Evolutionary conservation across 2,888 invertebrate species (phyloP).

Genomic region (Hypena proboscidalis): DNA sequence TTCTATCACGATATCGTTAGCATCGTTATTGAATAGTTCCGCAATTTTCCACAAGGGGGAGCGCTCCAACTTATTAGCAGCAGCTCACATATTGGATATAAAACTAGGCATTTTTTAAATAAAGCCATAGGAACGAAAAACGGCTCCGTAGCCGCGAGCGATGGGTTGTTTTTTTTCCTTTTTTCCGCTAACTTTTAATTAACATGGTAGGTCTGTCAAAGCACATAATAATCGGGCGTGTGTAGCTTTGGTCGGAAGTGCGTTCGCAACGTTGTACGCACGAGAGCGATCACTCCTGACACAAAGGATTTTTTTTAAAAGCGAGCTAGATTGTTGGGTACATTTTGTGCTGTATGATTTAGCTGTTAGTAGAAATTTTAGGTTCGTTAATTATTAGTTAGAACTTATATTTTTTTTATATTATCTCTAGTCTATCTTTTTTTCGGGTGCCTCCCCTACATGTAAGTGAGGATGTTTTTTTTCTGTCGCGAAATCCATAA

Average conservation of each 20-base stretch:
- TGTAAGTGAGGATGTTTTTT: no score
- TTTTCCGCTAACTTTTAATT: slow-evolving; percentile 53
- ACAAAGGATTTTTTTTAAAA: slow-evolving; percentile 30
- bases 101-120: slow-evolving; percentile 21
- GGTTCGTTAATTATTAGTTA: no score
- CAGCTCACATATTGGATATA: neutral
- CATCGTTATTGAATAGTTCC: slow-evolving; percentile 6
- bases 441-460: no score
- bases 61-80: no score
- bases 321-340: neutral
- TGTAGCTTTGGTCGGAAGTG: slow-evolving; percentile 29
- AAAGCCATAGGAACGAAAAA: slow-evolving; percentile 20
- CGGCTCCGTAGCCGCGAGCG: slow-evolving; percentile 23
- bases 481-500: no score
- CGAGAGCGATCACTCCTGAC: slow-evolving; percentile 24
- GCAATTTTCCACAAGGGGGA: slow-evolving; percentile 1
- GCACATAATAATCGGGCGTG: slow-evolving; percentile 55
- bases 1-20: slow-evolving; percentile 4
- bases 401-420: no score
- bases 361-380: no score
- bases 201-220: slow-evolving; percentile 67
- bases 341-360: neutral
- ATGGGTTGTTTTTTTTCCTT: slow-evolving; percentile 31
- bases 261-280: slow-evolving; percentile 33
- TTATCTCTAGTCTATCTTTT: no score